Conservation (phyloP, 1,140 invertebrate genomes). For the Ceratina australensis region DNA sequence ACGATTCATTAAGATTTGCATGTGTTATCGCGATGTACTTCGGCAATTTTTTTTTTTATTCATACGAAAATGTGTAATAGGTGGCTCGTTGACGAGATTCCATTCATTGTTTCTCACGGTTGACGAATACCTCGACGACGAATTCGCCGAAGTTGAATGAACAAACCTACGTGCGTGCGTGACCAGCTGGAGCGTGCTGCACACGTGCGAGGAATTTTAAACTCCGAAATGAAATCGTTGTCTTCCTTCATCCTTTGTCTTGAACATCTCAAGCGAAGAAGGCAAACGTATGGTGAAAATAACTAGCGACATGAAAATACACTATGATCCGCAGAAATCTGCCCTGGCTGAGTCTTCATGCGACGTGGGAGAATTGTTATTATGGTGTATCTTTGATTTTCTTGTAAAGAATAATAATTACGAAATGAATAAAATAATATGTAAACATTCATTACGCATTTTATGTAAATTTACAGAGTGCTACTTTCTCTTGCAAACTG, state of each 20-base stretch:
- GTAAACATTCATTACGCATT: no score
- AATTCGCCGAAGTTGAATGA: conserved; percentile 39
- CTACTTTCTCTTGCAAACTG: no score
- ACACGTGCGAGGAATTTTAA: conserved; percentile 41
- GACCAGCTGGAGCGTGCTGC: conserved; percentile 25
- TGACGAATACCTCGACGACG: conserved; percentile 17
- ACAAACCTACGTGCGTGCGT: conserved; percentile 21
- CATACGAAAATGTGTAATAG: neutral
- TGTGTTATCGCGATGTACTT: neutral
- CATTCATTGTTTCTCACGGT: conserved; percentile 5
- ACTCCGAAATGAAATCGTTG: conserved; percentile 1
- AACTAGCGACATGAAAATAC: conserved; percentile 5
- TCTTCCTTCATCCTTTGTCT: neutral
- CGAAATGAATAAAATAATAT: no score
- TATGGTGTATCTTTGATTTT: neutral
- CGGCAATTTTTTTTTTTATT: neutral
- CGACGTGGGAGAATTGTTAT: neutral
- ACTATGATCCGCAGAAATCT: neutral
- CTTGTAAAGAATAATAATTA: no score
- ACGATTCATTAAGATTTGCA: conserved; percentile 29
- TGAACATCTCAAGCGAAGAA: neutral
- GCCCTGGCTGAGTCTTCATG: neutral
- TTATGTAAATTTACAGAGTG: no score
- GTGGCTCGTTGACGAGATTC: neutral
- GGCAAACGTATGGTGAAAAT: conserved; percentile 21